Evolutionary conservation across 2,888 invertebrate species (phyloP).

Genomic region (Caenorhabditis sinica): DNA sequence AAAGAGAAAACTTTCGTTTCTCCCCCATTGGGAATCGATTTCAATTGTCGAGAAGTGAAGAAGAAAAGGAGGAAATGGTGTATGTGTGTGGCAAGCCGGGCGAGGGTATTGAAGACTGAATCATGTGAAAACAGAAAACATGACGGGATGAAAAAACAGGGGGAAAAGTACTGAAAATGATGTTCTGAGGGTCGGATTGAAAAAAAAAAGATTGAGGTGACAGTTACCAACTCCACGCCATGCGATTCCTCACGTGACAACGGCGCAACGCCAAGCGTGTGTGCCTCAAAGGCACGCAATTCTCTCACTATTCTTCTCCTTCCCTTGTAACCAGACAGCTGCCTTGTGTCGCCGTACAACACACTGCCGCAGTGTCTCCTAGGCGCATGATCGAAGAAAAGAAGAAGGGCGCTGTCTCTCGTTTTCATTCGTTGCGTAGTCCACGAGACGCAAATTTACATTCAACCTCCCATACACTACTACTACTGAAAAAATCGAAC

Average conservation of each 20-base stretch:
- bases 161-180: constrained; percentile 19
- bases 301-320: neutral
- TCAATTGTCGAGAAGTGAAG: constrained; percentile 29
- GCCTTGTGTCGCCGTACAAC: constrained; percentile 61
- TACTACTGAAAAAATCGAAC: constrained; percentile 31
- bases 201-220: constrained; percentile 14
- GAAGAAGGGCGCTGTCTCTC: constrained; percentile 25
- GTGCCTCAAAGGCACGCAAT: constrained; percentile 50
- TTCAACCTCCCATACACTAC: constrained; percentile 24
- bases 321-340: constrained; percentile 64
- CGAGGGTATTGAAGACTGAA: constrained; percentile 34
- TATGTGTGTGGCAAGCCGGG: neutral
- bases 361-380: constrained; percentile 40
- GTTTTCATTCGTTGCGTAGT: constrained; percentile 18
- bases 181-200: neutral
- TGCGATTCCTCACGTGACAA: constrained; percentile 59
- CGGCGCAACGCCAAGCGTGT: constrained; percentile 40
- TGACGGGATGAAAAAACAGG: neutral
- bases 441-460: constrained; percentile 54
- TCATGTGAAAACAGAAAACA: constrained; percentile 31
- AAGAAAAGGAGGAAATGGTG: neutral
- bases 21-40: constrained; percentile 58
- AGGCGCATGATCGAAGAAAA: constrained; percentile 53
- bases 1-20: constrained; percentile 52
- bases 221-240: constrained; percentile 37